A percentile compares a stretch with the other conserved stretches of the same genome.
phyloP scores from a whole-genome alignment of 2,888 invertebrate genomes.

The Coenonympha arcania region DNA sequence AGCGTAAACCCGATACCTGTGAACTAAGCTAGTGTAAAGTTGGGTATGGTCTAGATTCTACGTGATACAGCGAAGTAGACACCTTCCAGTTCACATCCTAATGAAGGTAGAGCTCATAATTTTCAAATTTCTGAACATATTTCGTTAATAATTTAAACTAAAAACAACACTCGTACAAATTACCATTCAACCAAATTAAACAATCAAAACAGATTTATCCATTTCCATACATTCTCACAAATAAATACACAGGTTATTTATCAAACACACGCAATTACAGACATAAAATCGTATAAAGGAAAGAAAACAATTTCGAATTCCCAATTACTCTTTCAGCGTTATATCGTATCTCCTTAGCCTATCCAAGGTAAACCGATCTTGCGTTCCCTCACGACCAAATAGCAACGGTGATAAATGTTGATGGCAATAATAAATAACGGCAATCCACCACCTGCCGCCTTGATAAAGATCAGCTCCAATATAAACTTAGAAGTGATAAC shows the following conservation, averaged over 20 bases:
- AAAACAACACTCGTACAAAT: too few relatives aligned
- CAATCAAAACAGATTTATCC: too few relatives aligned
- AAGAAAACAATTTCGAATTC: background rate
- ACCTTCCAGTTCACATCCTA: too few relatives aligned
- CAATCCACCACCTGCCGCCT: conserved; percentile 23
- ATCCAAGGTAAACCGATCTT: conserved; percentile 13
- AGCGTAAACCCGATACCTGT: too few relatives aligned
- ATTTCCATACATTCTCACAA: too few relatives aligned
- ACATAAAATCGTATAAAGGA: background rate
- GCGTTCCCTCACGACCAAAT: conserved; percentile 18
- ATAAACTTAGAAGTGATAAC: conserved; percentile 22
- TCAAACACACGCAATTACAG: background rate
- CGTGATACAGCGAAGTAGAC: too few relatives aligned
- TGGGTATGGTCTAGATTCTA: too few relatives aligned
- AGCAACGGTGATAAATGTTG: conserved; percentile 22
- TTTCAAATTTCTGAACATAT: too few relatives aligned
- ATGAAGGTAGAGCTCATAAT: too few relatives aligned
- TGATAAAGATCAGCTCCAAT: conserved; percentile 24
- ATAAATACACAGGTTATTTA: background rate
- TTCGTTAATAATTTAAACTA: too few relatives aligned
- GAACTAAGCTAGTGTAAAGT: too few relatives aligned
- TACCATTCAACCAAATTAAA: too few relatives aligned
- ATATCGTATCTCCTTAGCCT: conserved; percentile 14
- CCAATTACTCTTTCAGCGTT: conserved; percentile 3
- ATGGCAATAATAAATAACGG: conserved; percentile 24